Conservation (phyloP, 2,797 vertebrate genomes). For the Chlorospingus semifuscus region DNA sequence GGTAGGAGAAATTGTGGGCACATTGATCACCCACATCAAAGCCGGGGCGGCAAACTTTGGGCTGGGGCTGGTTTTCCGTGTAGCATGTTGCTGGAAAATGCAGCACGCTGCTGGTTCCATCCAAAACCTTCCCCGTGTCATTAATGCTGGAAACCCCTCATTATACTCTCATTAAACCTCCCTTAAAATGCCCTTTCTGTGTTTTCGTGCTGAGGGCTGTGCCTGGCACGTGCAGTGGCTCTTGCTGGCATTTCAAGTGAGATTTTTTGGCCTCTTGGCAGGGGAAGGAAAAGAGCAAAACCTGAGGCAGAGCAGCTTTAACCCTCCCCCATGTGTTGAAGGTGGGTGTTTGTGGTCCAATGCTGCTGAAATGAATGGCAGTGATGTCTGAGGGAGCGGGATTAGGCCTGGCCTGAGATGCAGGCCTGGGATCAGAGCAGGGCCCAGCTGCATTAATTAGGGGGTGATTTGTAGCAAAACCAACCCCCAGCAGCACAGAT, state of each 20-base stretch:
- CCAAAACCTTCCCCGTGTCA: background rate
- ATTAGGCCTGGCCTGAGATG: background rate
- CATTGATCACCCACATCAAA: background rate
- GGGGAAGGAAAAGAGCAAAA: background rate
- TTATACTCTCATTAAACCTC: background rate
- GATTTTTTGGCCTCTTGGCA: background rate
- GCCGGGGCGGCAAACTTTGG: background rate
- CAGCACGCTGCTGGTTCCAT: background rate
- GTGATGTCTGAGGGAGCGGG: background rate
- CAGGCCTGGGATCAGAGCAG: background rate
- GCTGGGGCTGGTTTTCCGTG: background rate
- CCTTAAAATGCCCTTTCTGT: background rate
- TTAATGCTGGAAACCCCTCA: conserved; percentile 8
- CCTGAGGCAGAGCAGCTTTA: background rate
- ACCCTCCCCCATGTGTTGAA: accelerated
- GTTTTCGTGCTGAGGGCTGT: background rate
- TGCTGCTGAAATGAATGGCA: background rate
- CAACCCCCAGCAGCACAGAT: background rate
- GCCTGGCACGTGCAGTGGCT: accelerated
- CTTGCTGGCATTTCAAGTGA: background rate
- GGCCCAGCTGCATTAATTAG: background rate
- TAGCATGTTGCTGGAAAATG: background rate
- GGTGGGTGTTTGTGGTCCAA: background rate
- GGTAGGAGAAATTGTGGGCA: background rate
- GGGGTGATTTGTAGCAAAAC: background rate